Conservation (phyloP, 2,113 vertebrate genomes). For the Microtus richardsoni region DNA sequence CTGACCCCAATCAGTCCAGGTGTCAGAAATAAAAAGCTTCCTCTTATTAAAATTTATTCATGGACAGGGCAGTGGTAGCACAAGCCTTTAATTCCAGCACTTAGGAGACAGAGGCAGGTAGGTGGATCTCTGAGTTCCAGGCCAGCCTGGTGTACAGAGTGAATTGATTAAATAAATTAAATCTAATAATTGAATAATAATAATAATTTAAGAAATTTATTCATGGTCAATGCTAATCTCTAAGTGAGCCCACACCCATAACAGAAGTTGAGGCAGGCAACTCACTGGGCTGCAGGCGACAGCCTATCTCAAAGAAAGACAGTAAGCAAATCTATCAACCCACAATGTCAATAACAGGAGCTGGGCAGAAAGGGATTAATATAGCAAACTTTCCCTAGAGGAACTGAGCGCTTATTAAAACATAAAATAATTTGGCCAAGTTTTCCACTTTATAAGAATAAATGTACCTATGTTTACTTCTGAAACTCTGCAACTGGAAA, state of each 20-base stretch:
- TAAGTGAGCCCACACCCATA: not conserved
- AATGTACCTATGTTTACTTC: not conserved
- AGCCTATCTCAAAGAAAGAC: not conserved
- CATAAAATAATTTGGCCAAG: not conserved
- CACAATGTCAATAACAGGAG: not conserved
- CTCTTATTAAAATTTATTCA: not conserved
- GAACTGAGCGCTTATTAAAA: not conserved
- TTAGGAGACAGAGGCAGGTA: not conserved
- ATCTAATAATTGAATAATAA: not conserved
- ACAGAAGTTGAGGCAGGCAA: not conserved
- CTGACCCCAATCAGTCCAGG: not conserved
- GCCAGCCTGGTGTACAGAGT: not conserved
- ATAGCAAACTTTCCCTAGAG: not conserved
- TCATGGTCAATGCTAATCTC: not conserved
- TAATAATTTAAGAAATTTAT: not conserved
- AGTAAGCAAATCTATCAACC: not conserved
- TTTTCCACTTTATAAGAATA: conserved; percentile 14
- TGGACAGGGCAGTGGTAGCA: not conserved
- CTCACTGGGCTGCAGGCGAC: not conserved
- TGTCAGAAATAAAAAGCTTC: not conserved
- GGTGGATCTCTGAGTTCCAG: not conserved
- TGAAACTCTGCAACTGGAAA: not conserved
- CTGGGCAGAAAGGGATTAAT: not conserved
- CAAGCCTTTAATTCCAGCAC: not conserved
- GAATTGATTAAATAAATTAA: not conserved